Evolutionary conservation across 2,797 vertebrate genomes (phyloP).

Genomic region (Xiphophorus birchmanni): DNA sequence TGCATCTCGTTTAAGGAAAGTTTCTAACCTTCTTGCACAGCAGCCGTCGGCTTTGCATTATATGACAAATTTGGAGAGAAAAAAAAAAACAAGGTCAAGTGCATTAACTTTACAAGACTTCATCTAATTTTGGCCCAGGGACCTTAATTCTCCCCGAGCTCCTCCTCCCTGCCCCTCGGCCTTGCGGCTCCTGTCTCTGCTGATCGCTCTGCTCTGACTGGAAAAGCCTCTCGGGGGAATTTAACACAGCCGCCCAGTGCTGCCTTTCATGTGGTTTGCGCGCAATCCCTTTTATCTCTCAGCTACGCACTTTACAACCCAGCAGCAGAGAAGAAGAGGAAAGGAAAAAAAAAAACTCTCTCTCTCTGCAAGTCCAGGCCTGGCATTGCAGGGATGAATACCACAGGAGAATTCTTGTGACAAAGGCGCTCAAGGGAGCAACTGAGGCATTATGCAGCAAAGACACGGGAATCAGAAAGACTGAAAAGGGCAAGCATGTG

Average conservation of each 20-base stretch:
- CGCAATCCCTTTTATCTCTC: slow-evolving; percentile 80
- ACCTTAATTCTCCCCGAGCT: slow-evolving; percentile 58
- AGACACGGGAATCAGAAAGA: slow-evolving; percentile 31
- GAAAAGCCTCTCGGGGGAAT: slow-evolving; percentile 81
- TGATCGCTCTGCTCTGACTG: slow-evolving; percentile 72
- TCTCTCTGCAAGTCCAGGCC: slow-evolving; percentile 75
- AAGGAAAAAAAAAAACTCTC: slow-evolving; percentile 19
- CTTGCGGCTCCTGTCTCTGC: slow-evolving; percentile 70
- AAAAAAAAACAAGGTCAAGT: slow-evolving; percentile 43
- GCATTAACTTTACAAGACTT: slow-evolving; percentile 46
- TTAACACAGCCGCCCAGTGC: slow-evolving; percentile 73
- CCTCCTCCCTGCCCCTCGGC: slow-evolving; percentile 73
- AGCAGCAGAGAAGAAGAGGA: slow-evolving; percentile 61
- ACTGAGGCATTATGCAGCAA: slow-evolving; percentile 46
- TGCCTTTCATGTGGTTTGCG: slow-evolving; percentile 81
- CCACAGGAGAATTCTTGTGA: slow-evolving; percentile 75
- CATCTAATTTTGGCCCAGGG: slow-evolving; percentile 54
- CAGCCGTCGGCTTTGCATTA: slow-evolving; percentile 15
- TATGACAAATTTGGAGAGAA: slow-evolving; percentile 8
- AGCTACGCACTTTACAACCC: slow-evolving; percentile 73
- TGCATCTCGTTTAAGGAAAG: neutral
- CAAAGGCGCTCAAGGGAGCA: slow-evolving; percentile 64
- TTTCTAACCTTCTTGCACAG: slow-evolving; percentile 5
- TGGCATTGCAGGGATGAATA: slow-evolving; percentile 70
- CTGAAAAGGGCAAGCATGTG: slow-evolving; percentile 17